phyloP scores from a whole-genome alignment of 2,888 invertebrate species.

The Mactromeris polynyma region DNA sequence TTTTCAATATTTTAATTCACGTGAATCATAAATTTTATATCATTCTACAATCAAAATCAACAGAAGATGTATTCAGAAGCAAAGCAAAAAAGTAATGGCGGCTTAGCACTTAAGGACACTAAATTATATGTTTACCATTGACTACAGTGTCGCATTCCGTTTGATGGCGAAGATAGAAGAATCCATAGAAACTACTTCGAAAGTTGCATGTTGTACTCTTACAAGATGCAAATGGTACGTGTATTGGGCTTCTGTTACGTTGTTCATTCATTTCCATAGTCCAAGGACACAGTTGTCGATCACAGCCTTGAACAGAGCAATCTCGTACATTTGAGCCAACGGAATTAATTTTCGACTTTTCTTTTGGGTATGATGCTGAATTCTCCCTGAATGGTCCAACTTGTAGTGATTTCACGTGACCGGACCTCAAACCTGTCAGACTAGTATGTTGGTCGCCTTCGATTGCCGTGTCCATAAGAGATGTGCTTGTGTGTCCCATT shows the following conservation, averaged over 20 bases:
- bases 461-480: not conserved
- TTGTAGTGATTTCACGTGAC: not conserved
- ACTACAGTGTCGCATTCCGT: not conserved
- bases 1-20: no score
- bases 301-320: not conserved
- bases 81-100: no score
- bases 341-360: not conserved
- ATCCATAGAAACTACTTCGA: not conserved
- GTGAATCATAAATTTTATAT: no score
- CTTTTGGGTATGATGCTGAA: not conserved
- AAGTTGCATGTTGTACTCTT: not conserved
- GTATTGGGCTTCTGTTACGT: constrained; percentile 9
- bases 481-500: not conserved
- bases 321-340: not conserved
- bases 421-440: not conserved
- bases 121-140: not conserved
- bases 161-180: no score
- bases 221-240: constrained; percentile 18
- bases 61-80: no score
- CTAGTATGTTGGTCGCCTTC: not conserved
- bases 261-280: not conserved
- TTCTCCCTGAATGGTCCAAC: not conserved
- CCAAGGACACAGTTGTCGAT: constrained; percentile 28
- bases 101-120: no score
- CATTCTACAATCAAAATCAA: no score